Percentiles rank a stretch among this genome's conserved stretches.
These are phyloP conservation scores for Arothron firmamentum DNA, from an alignment of 2,113 vertebrate genomes.

Conservation along the genomic window DNA sequence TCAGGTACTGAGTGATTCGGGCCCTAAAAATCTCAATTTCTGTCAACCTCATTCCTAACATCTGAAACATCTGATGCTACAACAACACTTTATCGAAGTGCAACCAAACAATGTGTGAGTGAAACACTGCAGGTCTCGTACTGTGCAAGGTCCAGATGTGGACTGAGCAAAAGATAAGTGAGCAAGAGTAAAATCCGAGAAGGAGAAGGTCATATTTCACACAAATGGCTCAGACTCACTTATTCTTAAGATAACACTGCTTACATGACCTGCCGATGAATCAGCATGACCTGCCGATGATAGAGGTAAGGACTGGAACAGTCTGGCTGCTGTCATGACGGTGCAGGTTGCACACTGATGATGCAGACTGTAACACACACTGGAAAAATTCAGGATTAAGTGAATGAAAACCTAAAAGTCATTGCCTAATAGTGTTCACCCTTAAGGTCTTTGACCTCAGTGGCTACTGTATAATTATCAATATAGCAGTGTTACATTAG, in stretches of 20 bases:
- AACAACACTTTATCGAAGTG: constrained; percentile 49
- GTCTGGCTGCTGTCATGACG: neutral
- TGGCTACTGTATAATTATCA: no score
- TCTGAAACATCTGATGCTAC: constrained; percentile 16
- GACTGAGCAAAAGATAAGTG: constrained; percentile 26
- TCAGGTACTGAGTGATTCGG: constrained; percentile 6
- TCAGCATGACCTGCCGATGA: neutral
- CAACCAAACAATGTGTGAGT: constrained; percentile 48
- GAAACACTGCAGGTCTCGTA: constrained; percentile 25
- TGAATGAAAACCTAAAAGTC: no score
- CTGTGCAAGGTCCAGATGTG: constrained; percentile 19
- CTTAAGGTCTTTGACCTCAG: no score
- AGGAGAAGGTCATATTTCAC: constrained; percentile 26
- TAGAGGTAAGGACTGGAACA: neutral
- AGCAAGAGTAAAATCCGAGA: constrained; percentile 17
- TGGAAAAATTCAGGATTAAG: no score
- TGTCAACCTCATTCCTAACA: constrained; percentile 13
- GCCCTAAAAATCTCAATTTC: constrained; percentile 12
- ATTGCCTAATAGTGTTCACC: no score
- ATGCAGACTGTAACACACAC: no score
- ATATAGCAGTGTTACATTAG: no score
- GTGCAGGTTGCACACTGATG: no score
- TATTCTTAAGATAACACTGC: constrained; percentile 1
- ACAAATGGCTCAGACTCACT: constrained; percentile 10
- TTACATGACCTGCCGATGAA: constrained; percentile 3